These are phyloP conservation scores for Drosophila tropicalis DNA, from an alignment of 1,140 invertebrate species.

Conservation along the genomic window DNA sequence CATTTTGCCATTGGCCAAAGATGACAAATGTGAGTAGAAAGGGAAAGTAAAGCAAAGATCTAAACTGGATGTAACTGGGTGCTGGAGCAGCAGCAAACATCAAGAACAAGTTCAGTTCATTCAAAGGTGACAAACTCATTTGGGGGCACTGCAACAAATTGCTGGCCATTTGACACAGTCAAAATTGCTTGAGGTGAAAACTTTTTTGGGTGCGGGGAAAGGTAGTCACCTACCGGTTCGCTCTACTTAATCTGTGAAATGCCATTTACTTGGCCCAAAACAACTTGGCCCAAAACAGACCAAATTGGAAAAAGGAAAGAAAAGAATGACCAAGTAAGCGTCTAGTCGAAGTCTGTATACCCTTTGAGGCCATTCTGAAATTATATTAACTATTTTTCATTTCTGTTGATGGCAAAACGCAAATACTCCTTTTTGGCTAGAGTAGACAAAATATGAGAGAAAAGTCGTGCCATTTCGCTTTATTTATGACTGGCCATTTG, in stretches of 20 bases:
- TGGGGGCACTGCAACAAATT: constrained; percentile 68
- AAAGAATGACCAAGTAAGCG: background rate
- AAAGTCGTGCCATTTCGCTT: constrained; percentile 4
- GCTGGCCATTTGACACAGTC: constrained; percentile 74
- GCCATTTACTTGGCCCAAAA: constrained; percentile 38
- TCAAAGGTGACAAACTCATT: constrained; percentile 75
- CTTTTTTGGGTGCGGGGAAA: background rate
- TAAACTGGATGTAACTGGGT: too few species aligned
- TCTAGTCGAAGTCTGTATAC: background rate
- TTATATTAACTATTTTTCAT: background rate
- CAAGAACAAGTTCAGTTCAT: constrained; percentile 39
- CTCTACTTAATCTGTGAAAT: constrained; percentile 63
- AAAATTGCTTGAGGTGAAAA: constrained; percentile 32
- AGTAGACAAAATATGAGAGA: constrained; percentile 45
- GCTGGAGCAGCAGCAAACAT: too few species aligned
- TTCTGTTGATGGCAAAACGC: background rate
- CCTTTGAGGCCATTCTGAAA: background rate
- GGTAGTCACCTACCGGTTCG: constrained; percentile 19
- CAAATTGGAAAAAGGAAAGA: background rate
- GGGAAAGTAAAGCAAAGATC: constrained; percentile 34
- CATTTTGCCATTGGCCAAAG: constrained; percentile 24
- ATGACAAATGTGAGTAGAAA: constrained; percentile 57
- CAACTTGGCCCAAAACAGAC: constrained; percentile 35
- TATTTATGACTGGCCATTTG: constrained; percentile 1
- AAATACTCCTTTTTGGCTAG: background rate